Evolutionary conservation across 2,888 invertebrate genomes (phyloP).

Genomic region (Brenthis daphne): DNA sequence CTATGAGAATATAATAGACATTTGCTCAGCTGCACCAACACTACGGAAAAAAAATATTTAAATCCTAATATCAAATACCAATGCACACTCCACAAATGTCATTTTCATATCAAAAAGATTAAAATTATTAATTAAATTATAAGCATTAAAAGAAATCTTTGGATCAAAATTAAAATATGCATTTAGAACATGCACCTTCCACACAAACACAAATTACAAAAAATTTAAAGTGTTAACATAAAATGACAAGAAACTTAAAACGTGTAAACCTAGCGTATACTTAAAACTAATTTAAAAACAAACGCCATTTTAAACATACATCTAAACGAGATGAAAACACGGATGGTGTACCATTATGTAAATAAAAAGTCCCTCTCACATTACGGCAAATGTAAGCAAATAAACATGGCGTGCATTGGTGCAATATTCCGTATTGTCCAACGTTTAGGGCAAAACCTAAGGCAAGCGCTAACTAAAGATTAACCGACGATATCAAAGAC

Average conservation of each 20-base stretch:
- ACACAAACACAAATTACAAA: slow-evolving; percentile 70
- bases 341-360: slow-evolving; percentile 53
- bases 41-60: slow-evolving; percentile 72
- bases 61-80: slow-evolving; percentile 76
- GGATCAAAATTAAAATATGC: slow-evolving; percentile 79
- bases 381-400: slow-evolving; percentile 45
- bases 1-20: slow-evolving; percentile 79
- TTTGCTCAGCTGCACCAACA: slow-evolving; percentile 81
- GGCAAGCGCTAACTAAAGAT: slow-evolving; percentile 17
- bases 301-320: slow-evolving; percentile 71
- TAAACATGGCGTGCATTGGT: slow-evolving; percentile 31
- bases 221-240: slow-evolving; percentile 70
- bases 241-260: slow-evolving; percentile 72
- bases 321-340: slow-evolving; percentile 61
- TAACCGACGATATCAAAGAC: slow-evolving; percentile 14
- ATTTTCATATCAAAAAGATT: slow-evolving; percentile 67
- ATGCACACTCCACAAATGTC: slow-evolving; percentile 80
- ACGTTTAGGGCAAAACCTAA: slow-evolving; percentile 11
- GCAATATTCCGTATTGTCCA: not conserved
- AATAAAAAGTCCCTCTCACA: slow-evolving; percentile 43
- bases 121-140: slow-evolving; percentile 59
- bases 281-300: slow-evolving; percentile 77
- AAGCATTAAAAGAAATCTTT: slow-evolving; percentile 77
- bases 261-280: slow-evolving; percentile 66
- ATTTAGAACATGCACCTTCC: slow-evolving; percentile 76